phyloP scores from a whole-genome alignment of 1,140 invertebrate species.

The Pomacea maculata region DNA sequence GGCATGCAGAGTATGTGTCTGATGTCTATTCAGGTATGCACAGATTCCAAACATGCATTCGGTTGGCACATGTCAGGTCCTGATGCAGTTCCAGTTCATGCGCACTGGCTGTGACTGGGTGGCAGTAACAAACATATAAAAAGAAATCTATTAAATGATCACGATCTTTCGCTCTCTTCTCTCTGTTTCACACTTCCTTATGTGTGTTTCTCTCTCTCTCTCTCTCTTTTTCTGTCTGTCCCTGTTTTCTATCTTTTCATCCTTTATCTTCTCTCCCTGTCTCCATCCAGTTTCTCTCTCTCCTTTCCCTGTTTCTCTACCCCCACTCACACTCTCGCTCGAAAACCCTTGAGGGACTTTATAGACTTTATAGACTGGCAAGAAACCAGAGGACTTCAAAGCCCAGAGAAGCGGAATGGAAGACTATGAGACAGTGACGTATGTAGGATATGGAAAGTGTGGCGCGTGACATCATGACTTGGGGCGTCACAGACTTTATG shows the following conservation, averaged over 20 bases:
- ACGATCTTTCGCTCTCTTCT: not conserved
- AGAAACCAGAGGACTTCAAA: not conserved
- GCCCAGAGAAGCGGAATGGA: not conserved
- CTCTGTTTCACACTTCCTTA: not conserved
- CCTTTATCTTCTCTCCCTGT: not conserved
- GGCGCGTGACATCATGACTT: too few relatives aligned
- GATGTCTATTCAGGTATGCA: too few relatives aligned
- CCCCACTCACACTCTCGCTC: not conserved
- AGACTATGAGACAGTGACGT: not conserved
- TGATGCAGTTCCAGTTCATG: too few relatives aligned
- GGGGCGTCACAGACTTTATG: too few relatives aligned
- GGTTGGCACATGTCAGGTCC: too few relatives aligned
- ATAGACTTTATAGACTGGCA: too few relatives aligned
- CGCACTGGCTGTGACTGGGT: not conserved
- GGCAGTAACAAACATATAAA: not conserved
- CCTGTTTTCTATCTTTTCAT: not conserved
- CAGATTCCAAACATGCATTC: too few relatives aligned
- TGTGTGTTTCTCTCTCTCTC: not conserved
- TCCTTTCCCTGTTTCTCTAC: not conserved
- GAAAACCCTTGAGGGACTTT: too few relatives aligned
- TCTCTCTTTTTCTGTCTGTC: not conserved
- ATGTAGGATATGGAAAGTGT: not conserved
- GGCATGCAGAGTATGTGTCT: too few relatives aligned
- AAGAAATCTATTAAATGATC: not conserved
- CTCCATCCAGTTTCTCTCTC: not conserved